phyloP scores from a whole-genome alignment of 2,797 vertebrate species.

The Chloroceryle amazona region DNA sequence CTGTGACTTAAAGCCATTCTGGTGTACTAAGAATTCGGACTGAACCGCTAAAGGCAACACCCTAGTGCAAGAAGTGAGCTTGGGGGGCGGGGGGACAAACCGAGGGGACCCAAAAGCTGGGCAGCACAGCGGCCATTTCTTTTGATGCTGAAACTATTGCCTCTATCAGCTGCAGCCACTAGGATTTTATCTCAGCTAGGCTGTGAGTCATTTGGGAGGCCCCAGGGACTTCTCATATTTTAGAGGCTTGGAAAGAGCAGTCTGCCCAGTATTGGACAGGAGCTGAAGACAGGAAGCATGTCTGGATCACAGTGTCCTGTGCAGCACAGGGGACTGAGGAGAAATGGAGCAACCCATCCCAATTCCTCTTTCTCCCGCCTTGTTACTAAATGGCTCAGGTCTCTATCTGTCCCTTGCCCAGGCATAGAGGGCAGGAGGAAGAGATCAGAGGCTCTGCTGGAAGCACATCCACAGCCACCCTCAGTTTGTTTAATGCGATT shows the following conservation, averaged over 20 bases:
- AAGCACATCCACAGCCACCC: not conserved
- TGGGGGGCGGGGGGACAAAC: not conserved
- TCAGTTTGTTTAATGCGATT: not conserved
- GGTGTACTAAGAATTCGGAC: not conserved
- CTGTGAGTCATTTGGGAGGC: not conserved
- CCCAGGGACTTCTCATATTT: not conserved
- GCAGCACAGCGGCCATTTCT: not conserved
- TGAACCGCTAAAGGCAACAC: slow-evolving; percentile 10
- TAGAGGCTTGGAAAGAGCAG: not conserved
- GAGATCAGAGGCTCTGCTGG: not conserved
- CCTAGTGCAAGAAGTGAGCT: not conserved
- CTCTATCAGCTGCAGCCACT: not conserved
- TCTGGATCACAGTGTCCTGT: not conserved
- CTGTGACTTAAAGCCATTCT: slow-evolving; percentile 52
- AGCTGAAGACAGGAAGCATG: not conserved
- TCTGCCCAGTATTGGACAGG: not conserved
- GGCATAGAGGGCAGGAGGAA: not conserved
- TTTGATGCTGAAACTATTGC: slow-evolving; percentile 18
- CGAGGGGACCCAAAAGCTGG: not conserved
- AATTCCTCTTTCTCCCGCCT: not conserved
- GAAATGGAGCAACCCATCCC: not conserved
- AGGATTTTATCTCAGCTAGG: slow-evolving; percentile 1
- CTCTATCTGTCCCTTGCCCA: not conserved
- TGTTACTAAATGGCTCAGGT: not conserved
- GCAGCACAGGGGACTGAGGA: fast-evolving